These are phyloP conservation scores for Chondrilla cf. caribensis DNA, from an alignment of 37 sponge, comb jelly and placozoan species.

Conservation along the genomic window DNA sequence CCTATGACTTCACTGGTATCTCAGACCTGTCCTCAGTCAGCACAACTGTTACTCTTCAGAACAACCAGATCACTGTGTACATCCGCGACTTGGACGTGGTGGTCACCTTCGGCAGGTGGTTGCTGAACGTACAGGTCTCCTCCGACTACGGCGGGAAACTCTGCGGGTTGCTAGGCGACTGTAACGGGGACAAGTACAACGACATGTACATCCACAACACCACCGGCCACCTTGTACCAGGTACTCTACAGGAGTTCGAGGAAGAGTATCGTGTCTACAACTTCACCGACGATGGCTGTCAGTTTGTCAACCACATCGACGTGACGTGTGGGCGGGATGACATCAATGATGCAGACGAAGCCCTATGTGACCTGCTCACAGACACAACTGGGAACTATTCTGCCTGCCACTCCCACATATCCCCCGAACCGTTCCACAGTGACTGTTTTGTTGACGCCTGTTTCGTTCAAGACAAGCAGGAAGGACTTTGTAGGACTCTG, in stretches of 20 bases:
- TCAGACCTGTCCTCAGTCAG: not conserved
- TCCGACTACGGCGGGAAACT: conserved; percentile 1
- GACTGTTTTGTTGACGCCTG: conserved; percentile 1
- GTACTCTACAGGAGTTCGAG: no score
- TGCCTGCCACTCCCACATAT: no score
- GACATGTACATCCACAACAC: not conserved
- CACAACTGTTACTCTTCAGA: not conserved
- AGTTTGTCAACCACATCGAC: no score
- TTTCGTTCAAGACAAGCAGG: not conserved
- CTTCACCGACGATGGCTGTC: no score
- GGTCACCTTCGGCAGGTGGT: not conserved
- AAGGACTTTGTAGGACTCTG: no score
- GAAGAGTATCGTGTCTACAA: no score
- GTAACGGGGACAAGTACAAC: not conserved
- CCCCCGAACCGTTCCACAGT: not conserved
- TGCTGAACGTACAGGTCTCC: not conserved
- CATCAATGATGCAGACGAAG: no score
- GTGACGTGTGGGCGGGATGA: no score
- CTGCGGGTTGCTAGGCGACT: not conserved
- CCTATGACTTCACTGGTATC: not conserved
- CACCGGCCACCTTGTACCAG: no score
- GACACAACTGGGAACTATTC: no score
- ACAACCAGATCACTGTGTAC: no score
- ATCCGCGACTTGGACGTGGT: not conserved
- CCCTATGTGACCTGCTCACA: no score